These are phyloP conservation scores for Tenualosa thibaudeaui DNA, from an alignment of 2,797 vertebrate species.

Conservation along the genomic window DNA sequence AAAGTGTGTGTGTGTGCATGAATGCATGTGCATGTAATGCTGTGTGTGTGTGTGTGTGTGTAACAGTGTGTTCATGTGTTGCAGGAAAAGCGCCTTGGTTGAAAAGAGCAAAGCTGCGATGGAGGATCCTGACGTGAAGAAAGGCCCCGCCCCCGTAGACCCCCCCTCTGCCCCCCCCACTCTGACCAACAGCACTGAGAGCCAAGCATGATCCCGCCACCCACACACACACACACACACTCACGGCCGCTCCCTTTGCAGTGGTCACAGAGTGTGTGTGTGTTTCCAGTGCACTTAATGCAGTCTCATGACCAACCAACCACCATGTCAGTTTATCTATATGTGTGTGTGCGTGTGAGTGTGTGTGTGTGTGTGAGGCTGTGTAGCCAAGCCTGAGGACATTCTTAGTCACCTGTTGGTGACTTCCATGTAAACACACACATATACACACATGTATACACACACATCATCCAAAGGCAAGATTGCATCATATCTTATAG, in stretches of 20 bases:
- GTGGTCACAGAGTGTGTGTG: not conserved
- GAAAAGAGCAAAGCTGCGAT: conserved; percentile 74
- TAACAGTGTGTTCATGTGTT: conserved; percentile 37
- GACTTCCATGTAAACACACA: not conserved
- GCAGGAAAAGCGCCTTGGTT: conserved; percentile 85
- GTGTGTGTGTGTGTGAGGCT: not conserved
- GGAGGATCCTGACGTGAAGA: conserved; percentile 79
- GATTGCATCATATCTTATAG: not conserved
- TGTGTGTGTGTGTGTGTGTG: not conserved
- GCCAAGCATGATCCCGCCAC: conserved; percentile 84
- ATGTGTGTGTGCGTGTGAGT: not conserved
- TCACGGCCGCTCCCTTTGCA: not conserved
- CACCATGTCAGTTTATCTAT: not conserved
- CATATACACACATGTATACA: not conserved
- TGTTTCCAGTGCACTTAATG: conserved; percentile 89
- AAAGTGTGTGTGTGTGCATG: conserved; percentile 31
- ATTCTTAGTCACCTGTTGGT: not conserved
- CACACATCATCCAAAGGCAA: conserved; percentile 1
- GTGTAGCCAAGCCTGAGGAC: not conserved
- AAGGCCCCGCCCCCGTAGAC: conserved; percentile 78
- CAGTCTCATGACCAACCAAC: conserved; percentile 27
- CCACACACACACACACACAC: conserved; percentile 11
- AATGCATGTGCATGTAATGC: not conserved
- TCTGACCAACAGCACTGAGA: conserved; percentile 85
- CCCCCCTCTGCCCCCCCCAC: conserved; percentile 86